Evolutionary conservation across 2,113 vertebrate genomes (phyloP).

Genomic region (Rhinogobius similis): DNA sequence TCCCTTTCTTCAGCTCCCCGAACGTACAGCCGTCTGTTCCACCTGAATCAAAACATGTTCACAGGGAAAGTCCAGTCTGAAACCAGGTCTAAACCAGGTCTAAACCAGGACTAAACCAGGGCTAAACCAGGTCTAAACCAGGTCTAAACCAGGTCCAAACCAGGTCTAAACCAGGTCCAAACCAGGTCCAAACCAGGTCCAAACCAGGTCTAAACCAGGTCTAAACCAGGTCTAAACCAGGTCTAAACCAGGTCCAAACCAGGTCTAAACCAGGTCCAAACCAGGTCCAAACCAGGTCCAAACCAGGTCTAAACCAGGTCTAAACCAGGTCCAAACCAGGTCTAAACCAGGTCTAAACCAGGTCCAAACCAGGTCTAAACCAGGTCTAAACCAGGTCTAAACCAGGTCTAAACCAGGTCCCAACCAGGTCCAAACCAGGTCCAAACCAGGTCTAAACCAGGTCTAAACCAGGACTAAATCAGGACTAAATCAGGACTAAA

Average conservation of each 20-base stretch:
- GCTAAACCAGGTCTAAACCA: too few relatives aligned
- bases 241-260: not conserved
- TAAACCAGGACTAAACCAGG: not conserved
- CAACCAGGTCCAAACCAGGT: too few relatives aligned
- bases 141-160: too few relatives aligned
- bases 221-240: not conserved
- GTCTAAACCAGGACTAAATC: too few relatives aligned
- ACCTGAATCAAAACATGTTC: not conserved
- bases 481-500: too few relatives aligned
- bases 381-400: not conserved
- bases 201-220: not conserved
- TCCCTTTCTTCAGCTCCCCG: not conserved
- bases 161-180: too few relatives aligned
- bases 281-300: not conserved
- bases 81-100: not conserved
- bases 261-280: not conserved
- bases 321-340: not conserved
- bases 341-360: not conserved
- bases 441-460: too few relatives aligned
- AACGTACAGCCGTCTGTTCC: not conserved
- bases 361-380: not conserved
- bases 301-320: too few relatives aligned
- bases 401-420: not conserved
- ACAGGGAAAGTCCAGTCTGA: not conserved
- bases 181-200: too few relatives aligned